phyloP scores from a whole-genome alignment of 2,113 vertebrate species.

The Puma concolor region DNA sequence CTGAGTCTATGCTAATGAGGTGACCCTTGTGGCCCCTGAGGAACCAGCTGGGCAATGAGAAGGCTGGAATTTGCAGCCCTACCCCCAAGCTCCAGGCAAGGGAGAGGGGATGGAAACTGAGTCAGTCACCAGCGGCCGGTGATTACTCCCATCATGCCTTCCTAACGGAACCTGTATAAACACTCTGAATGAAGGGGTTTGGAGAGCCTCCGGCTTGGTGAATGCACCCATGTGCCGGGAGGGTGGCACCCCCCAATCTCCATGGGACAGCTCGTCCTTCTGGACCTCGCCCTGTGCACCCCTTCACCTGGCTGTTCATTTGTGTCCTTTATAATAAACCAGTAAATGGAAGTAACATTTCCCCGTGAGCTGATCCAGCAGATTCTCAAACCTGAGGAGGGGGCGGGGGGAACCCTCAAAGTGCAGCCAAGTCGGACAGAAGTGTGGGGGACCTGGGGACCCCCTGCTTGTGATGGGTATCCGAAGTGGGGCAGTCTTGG shows the following conservation, averaged over 20 bases:
- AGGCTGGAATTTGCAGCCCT: not conserved
- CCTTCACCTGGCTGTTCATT: not conserved
- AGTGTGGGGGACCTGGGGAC: not conserved
- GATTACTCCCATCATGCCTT: accelerated
- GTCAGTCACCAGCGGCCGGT: not conserved
- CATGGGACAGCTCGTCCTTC: not conserved
- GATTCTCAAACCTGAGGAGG: no score
- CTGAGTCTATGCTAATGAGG: not conserved
- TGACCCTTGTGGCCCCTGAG: not conserved
- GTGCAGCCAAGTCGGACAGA: not conserved
- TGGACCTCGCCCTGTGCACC: accelerated
- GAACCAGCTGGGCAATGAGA: not conserved
- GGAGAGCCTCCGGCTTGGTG: not conserved
- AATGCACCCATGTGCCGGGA: accelerated
- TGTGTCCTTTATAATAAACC: not conserved
- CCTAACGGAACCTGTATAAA: not conserved
- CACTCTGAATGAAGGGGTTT: not conserved
- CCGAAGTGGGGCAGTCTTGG: not conserved
- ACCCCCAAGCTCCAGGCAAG: not conserved
- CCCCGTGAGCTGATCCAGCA: not conserved
- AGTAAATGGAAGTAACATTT: not conserved
- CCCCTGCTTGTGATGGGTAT: not conserved
- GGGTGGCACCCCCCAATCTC: not conserved
- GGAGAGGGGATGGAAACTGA: not conserved
- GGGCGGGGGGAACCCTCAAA: accelerated